Conservation (phyloP, 2,888 invertebrate species). For the Embidobia sp. region DNA sequence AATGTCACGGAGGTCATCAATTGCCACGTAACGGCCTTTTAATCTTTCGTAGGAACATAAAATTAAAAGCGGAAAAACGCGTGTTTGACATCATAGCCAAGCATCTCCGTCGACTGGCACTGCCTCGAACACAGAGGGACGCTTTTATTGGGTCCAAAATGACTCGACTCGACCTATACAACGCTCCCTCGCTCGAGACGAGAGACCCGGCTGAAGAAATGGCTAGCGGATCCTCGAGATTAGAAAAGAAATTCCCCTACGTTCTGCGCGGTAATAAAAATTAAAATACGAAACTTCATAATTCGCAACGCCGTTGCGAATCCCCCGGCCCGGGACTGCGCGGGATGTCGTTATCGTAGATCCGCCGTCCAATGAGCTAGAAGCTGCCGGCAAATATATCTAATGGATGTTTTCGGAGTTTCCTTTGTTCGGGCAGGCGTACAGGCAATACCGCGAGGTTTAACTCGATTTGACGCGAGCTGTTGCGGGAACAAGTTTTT, state of each 20-base stretch:
- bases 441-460: background rate
- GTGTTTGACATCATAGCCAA: conserved; percentile 70
- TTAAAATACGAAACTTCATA: conserved; percentile 57
- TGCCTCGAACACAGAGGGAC: conserved; percentile 38
- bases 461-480: background rate
- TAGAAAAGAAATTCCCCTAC: conserved; percentile 47
- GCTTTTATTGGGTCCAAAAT: conserved; percentile 60
- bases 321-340: background rate
- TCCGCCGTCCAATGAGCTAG: conserved; percentile 17
- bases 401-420: too few species aligned
- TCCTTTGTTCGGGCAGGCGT: too few species aligned
- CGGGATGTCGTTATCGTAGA: conserved; percentile 24
- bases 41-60: conserved; percentile 52
- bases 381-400: conserved; percentile 27
- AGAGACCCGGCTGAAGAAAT: conserved; percentile 39
- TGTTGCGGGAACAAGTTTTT: background rate
- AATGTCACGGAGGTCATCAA: conserved; percentile 40
- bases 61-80: conserved; percentile 66
- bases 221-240: conserved; percentile 41
- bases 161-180: conserved; percentile 42
- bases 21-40: conserved; percentile 51
- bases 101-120: conserved; percentile 60
- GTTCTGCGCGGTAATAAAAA: conserved; percentile 43
- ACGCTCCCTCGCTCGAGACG: conserved; percentile 23
- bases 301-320: conserved; percentile 33